Evolutionary conservation across 2,113 vertebrate species (phyloP), one percentile per base, ranked within the genome.

Genomic region (cattle (Bos taurus)): DNA sequence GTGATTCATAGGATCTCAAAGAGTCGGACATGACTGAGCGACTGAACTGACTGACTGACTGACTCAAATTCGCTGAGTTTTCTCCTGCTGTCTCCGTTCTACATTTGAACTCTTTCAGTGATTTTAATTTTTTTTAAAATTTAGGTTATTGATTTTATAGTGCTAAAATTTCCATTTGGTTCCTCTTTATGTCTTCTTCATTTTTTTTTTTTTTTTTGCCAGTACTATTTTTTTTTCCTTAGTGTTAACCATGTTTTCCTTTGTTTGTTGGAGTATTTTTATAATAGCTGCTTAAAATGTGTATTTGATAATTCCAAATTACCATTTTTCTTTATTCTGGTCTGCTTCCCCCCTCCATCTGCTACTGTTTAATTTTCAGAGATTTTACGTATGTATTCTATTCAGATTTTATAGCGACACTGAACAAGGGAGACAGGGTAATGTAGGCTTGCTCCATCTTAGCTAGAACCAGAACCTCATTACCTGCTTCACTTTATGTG

Each of bases 381-480:
- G 19, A 9, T 2, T 43, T 17, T 50, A 19, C 0, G 3, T 3
- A 2, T 36, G 28, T 8, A 0, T 16, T 30, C 48, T 43, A 2
- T 2, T 3, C 43, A 17, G 46, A 25, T 23, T 21, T 4, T 17
- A 5, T 2, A 19, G 7, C 6, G 7, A 40, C 5, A 1, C 6
- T 7, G 59, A 15, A 13, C 8, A 4, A 15, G 16, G 25, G 7
- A 88, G 30, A 36, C 8, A 2, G 14, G 19, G 21, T 0, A 16
- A 30, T 9, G 14, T 23, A 4, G 13, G 5, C 15, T 4, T 4
- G 2, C 13, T 54, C 16, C 36, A 17, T 57, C 19, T 30, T 17
- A 10, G 15, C 21, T 15, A 50, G 43, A 43, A 50, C 9, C 1
- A n/a, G n/a, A 60, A 30, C n/a, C 16, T 43, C 12, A 6, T 40